Evolutionary conservation across 2,888 invertebrate species (phyloP), one percentile per base, ranked within the genome.

Genomic region (Alcis repandata): DNA sequence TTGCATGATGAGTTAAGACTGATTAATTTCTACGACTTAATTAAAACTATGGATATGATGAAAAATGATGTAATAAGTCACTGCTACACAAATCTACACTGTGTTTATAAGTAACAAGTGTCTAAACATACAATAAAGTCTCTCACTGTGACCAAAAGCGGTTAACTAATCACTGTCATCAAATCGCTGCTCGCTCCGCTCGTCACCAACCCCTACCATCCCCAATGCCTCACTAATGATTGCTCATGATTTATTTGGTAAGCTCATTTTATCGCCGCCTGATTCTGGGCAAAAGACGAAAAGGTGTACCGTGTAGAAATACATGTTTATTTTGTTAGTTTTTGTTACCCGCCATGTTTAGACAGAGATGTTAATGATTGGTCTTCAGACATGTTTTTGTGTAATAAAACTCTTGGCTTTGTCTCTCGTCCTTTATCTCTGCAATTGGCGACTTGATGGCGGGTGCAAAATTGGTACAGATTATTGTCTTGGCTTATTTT

Each of bases 221-320:
- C 68, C 73, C 74, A 78, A 77, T 78, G 77, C 82, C 79, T 79
- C 86, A 83, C 90, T 91, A 91, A 91, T 91, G 91, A 91, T 91
- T 83, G 87, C 80, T 83, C 88, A 91, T 91, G 90, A 91, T 91
- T 90, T 91, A 91, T 91, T 87, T 87, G 83, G 80, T 76, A 78
- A 80, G 83, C 84, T 85, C 79, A 85, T 88, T 90, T 90, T 89
- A 90, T 87, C 80, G 86, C 80, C 71, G 82, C 77, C 80, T 78
- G 85, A 85, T 82, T 83, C 81, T 74, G 72, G 74, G 75, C 73
- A 75, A 71, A 79, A 79, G 80, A 76, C 78, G 79, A 78, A 74
- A 83, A 86, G 85, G 86, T 87, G 85, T 82, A 79, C 27, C 27
- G 27, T 27, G 27, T 27, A 6, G 27, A 58, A 61, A 66, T 45